Evolutionary conservation across 2,888 invertebrate species (phyloP).

Genomic region (Leptopilina drosophilae): DNA sequence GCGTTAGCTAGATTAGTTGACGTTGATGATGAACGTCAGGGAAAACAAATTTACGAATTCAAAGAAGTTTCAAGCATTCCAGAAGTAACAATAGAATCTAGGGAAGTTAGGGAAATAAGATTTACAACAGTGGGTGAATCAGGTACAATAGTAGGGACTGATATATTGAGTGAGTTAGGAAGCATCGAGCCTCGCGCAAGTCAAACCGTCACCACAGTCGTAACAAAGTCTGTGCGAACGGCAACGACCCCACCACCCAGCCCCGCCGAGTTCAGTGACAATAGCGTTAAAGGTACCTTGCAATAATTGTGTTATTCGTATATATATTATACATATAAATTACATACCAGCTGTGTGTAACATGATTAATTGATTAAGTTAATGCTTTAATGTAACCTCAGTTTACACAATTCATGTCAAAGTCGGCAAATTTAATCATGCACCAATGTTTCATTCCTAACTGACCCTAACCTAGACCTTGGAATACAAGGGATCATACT

Average conservation of each 20-base stretch:
- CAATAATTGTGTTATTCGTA: slow-evolving; percentile 75
- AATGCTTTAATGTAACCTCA: slow-evolving; percentile 75
- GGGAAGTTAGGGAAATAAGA: slow-evolving; percentile 54
- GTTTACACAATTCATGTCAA: slow-evolving; percentile 64
- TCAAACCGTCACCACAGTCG: slow-evolving; percentile 76
- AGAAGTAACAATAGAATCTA: slow-evolving; percentile 58
- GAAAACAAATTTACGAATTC: slow-evolving; percentile 49
- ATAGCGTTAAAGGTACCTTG: slow-evolving; percentile 77
- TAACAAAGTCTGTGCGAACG: slow-evolving; percentile 77
- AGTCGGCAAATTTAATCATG: slow-evolving; percentile 65
- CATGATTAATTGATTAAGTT: slow-evolving; percentile 75
- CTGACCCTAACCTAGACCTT: slow-evolving; percentile 60
- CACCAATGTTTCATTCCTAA: slow-evolving; percentile 66
- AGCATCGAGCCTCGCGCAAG: slow-evolving; percentile 75
- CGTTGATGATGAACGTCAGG: slow-evolving; percentile 40
- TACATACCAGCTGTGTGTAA: slow-evolving; percentile 77
- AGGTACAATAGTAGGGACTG: slow-evolving; percentile 63
- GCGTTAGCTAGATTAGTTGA: slow-evolving; percentile 51
- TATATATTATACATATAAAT: slow-evolving; percentile 64
- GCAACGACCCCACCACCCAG: slow-evolving; percentile 76
- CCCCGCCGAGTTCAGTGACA: slow-evolving; percentile 77
- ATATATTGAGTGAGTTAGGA: slow-evolving; percentile 69
- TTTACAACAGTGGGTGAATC: slow-evolving; percentile 53
- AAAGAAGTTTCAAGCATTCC: slow-evolving; percentile 68
- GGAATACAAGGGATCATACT: slow-evolving; percentile 39